Conservation (phyloP, 1,140 invertebrate species). For the Zaprionus gabonicus region DNA sequence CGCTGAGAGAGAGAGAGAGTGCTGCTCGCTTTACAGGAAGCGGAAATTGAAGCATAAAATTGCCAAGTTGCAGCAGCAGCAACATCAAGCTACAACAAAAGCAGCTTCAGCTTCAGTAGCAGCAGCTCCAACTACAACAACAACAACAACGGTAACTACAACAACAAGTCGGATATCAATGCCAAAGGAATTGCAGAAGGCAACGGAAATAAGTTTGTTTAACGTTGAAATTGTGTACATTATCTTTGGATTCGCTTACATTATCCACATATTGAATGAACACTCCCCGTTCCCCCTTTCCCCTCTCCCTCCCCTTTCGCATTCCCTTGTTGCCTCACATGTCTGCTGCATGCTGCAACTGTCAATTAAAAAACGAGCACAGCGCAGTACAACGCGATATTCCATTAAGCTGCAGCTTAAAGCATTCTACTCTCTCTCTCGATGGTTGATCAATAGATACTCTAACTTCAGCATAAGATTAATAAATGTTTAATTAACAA, state of each 20-base stretch:
- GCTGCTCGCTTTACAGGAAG: slow-evolving; percentile 61
- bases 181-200: slow-evolving; percentile 25
- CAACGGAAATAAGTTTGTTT: slow-evolving; percentile 52
- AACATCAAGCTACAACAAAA: slow-evolving; percentile 21
- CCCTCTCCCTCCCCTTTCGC: background rate
- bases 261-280: slow-evolving; percentile 45
- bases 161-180: slow-evolving; percentile 14
- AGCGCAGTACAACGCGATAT: slow-evolving; percentile 4
- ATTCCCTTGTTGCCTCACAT: background rate
- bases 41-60: slow-evolving; percentile 83
- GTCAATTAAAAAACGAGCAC: slow-evolving; percentile 33
- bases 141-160: slow-evolving; percentile 5
- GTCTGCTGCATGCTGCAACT: slow-evolving; percentile 17
- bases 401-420: slow-evolving; percentile 2
- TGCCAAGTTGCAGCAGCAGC: slow-evolving; percentile 68
- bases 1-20: background rate
- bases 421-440: background rate
- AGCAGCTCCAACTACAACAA: background rate
- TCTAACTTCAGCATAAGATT: background rate
- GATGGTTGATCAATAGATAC: background rate
- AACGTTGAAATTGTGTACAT: slow-evolving; percentile 47
- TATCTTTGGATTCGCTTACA: slow-evolving; percentile 46
- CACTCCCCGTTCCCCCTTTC: background rate
- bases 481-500: background rate
- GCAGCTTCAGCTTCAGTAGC: background rate